Conservation (phyloP, 2,113 vertebrate genomes). For the Clarias macrocephalus region DNA sequence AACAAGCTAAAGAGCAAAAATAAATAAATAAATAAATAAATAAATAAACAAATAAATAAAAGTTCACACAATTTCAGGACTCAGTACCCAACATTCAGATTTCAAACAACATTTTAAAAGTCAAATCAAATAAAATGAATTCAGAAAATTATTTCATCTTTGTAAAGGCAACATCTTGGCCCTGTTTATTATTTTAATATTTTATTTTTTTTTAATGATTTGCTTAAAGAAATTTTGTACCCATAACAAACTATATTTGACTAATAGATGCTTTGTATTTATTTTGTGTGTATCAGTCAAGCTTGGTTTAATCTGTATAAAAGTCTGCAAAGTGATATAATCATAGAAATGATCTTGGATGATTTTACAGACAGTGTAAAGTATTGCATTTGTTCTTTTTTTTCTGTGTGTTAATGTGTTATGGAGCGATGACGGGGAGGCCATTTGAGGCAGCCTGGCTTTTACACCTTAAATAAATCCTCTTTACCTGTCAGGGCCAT, state of each 20-base stretch:
- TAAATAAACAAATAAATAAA: too few species aligned
- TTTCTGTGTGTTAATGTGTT: conserved; percentile 13
- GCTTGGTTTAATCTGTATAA: neutral
- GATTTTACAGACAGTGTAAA: conserved; percentile 14
- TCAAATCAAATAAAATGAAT: too few species aligned
- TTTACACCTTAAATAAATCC: conserved; percentile 59
- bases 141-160: neutral
- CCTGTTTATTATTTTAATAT: neutral
- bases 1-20: too few species aligned
- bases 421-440: neutral
- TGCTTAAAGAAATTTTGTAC: neutral
- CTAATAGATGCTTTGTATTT: conserved; percentile 22
- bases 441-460: conserved; percentile 44
- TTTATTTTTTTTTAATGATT: neutral
- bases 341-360: conserved; percentile 14
- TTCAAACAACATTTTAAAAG: neutral
- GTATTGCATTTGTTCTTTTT: conserved; percentile 29
- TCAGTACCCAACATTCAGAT: neutral
- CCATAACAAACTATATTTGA: conserved; percentile 30
- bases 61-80: neutral
- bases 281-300: neutral
- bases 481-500: conserved; percentile 65
- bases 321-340: conserved; percentile 23
- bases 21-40: too few species aligned
- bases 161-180: neutral